phyloP scores from a whole-genome alignment of 1,140 invertebrate genomes.

The Portunus trituberculatus region DNA sequence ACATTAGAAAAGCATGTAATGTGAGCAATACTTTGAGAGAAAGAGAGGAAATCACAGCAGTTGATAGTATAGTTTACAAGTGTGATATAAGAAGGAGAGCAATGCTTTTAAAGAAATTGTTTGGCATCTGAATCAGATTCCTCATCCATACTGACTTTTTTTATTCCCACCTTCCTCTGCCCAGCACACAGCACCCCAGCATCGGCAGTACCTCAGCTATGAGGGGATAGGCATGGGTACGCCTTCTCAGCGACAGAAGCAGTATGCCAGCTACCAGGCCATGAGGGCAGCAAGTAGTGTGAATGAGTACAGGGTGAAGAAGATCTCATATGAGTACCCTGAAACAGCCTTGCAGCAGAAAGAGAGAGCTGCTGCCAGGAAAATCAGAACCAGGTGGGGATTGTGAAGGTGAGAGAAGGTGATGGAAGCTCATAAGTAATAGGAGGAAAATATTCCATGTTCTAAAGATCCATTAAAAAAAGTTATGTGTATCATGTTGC shows the following conservation, averaged over 20 bases:
- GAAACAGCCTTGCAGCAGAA: slow-evolving; percentile 86
- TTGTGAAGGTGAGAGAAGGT: not conserved
- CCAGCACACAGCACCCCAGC: slow-evolving; percentile 92
- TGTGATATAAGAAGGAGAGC: too few relatives aligned
- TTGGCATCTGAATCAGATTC: too few relatives aligned
- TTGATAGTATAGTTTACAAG: too few relatives aligned
- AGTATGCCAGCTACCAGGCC: slow-evolving; percentile 86
- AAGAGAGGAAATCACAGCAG: not conserved
- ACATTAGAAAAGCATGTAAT: not conserved
- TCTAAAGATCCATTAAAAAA: too few relatives aligned
- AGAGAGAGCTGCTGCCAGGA: slow-evolving; percentile 82
- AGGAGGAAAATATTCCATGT: too few relatives aligned
- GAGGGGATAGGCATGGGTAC: slow-evolving; percentile 90
- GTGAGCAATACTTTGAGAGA: not conserved
- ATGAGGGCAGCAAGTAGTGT: slow-evolving; percentile 88
- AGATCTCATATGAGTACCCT: slow-evolving; percentile 78
- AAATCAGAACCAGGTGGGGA: slow-evolving; percentile 87
- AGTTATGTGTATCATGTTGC: not conserved
- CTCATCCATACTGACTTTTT: too few relatives aligned
- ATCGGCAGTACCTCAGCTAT: slow-evolving; percentile 91
- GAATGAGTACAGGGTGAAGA: slow-evolving; percentile 86
- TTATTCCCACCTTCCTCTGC: slow-evolving; percentile 69
- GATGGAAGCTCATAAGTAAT: not conserved
- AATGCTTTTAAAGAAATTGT: too few relatives aligned
- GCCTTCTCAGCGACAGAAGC: slow-evolving; percentile 88